These are phyloP conservation scores for Oceanodroma tethys DNA, from an alignment of 2,113 vertebrate species.

Conservation along the genomic window DNA sequence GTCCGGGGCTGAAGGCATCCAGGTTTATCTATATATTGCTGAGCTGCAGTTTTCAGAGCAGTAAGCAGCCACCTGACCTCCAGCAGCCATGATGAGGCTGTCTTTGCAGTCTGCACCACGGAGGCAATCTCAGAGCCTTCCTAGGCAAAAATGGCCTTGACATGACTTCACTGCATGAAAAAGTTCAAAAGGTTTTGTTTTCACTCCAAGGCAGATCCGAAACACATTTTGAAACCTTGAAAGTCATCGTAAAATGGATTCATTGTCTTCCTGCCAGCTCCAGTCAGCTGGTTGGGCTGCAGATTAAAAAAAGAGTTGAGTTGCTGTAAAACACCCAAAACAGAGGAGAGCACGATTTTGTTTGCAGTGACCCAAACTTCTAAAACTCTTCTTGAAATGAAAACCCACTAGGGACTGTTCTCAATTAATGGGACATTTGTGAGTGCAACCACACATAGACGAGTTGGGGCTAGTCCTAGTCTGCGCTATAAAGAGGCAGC, in stretches of 20 bases:
- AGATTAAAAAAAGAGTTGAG: neutral
- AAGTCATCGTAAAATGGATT: neutral
- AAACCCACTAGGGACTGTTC: slow-evolving; percentile 29
- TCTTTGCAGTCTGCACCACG: neutral
- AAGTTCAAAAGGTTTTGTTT: slow-evolving; percentile 42
- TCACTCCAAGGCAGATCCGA: slow-evolving; percentile 44
- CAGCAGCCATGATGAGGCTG: neutral
- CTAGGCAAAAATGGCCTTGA: neutral
- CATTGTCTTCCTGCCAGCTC: slow-evolving; percentile 24
- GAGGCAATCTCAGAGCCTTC: neutral
- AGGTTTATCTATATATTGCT: neutral
- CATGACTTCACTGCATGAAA: neutral
- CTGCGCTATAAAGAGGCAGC: neutral
- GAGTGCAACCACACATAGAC: slow-evolving; percentile 1
- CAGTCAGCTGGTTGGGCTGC: slow-evolving; percentile 49
- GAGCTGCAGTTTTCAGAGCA: neutral
- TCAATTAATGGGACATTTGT: slow-evolving; percentile 32
- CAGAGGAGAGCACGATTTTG: slow-evolving; percentile 6
- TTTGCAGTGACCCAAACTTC: slow-evolving; percentile 43
- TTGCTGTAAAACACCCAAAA: slow-evolving; percentile 22
- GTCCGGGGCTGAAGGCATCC: neutral
- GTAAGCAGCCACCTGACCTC: neutral
- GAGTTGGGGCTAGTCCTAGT: neutral
- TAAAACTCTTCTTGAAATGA: slow-evolving; percentile 33
- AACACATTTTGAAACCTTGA: slow-evolving; percentile 48